Percentiles rank a stretch among this genome's conserved stretches.
Conservation (phyloP, 1,140 invertebrate genomes). For the Aphidius gifuensis region DNA sequence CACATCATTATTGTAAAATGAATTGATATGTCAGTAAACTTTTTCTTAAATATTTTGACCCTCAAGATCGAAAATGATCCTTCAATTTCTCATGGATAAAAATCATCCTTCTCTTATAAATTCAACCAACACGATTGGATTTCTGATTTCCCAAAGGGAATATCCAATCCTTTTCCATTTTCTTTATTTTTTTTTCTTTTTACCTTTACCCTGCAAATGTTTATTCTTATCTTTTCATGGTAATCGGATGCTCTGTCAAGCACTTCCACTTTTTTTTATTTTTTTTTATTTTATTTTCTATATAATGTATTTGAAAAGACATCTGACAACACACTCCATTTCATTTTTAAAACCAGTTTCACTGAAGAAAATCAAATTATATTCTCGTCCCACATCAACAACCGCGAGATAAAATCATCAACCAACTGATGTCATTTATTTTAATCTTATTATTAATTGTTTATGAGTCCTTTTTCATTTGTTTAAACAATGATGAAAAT, state of each 20-base stretch:
- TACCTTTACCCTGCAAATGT: neutral
- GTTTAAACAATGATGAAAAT: too few species aligned
- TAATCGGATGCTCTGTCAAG: neutral
- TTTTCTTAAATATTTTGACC: too few species aligned
- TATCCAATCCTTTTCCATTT: neutral
- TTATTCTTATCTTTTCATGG: slow-evolving; percentile 1
- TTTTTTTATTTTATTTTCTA: too few species aligned
- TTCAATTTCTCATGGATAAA: neutral
- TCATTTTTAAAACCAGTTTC: neutral
- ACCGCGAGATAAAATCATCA: too few species aligned
- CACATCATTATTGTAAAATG: too few species aligned
- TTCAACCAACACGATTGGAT: slow-evolving; percentile 1
- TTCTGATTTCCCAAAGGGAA: slow-evolving; percentile 13
- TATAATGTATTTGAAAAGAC: neutral
- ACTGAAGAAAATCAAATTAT: neutral
- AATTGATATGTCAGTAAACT: too few species aligned
- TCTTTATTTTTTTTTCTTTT: too few species aligned
- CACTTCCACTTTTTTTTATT: neutral
- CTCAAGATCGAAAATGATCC: neutral
- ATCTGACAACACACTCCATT: too few species aligned
- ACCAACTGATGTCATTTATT: too few species aligned
- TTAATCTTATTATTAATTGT: too few species aligned
- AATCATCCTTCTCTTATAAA: neutral
- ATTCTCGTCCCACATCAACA: too few species aligned
- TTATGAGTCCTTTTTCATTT: too few species aligned